phyloP scores from a whole-genome alignment of 2,113 vertebrate species.

The Pseudorasbora parva region DNA sequence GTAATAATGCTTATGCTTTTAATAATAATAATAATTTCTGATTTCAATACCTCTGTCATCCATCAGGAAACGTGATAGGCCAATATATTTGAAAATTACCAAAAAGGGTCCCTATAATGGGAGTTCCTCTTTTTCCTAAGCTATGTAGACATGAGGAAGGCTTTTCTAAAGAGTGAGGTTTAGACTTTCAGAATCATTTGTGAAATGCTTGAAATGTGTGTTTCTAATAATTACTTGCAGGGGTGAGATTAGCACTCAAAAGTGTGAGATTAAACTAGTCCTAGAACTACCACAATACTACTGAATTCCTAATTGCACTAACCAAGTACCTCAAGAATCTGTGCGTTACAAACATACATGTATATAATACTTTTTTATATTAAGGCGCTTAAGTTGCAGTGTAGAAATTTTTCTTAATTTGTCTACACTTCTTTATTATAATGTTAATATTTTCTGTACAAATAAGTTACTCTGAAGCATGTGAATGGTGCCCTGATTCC shows the following conservation, averaged over 20 bases:
- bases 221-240: background rate
- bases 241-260: background rate
- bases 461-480: slow-evolving; percentile 52
- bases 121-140: background rate
- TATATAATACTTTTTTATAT: slow-evolving; percentile 18
- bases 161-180: background rate
- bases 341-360: background rate
- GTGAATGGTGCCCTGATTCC: slow-evolving; percentile 46
- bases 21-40: too few relatives aligned
- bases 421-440: slow-evolving; percentile 23
- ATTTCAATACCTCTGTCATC: background rate
- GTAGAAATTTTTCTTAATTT: background rate
- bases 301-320: background rate
- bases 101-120: background rate
- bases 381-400: slow-evolving; percentile 44
- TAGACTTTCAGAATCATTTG: background rate
- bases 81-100: background rate
- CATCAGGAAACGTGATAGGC: background rate
- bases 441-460: slow-evolving; percentile 47
- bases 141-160: background rate
- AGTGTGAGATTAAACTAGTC: background rate
- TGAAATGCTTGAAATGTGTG: background rate
- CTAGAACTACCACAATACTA: background rate
- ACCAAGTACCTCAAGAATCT: slow-evolving; percentile 5
- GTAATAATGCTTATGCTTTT: background rate